Percentiles rank a stretch among this genome's conserved stretches.
These are phyloP conservation scores for Aphaenogaster floridana DNA, from an alignment of 1,140 invertebrate species.

Conservation along the genomic window DNA sequence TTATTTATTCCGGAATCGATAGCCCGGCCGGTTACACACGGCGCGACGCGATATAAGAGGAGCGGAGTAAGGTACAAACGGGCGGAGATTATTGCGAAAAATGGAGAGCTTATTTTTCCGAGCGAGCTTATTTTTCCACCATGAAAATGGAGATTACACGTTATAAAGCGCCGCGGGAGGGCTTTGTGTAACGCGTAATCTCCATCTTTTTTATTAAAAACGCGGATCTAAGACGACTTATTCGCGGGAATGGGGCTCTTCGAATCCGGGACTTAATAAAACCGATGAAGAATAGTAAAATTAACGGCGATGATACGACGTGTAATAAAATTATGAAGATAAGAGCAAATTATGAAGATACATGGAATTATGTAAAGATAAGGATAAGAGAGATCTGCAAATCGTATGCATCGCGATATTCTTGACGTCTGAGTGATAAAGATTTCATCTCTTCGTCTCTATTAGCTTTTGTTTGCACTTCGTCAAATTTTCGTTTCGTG, in stretches of 20 bases:
- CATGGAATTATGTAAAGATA: neutral
- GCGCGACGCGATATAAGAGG: neutral
- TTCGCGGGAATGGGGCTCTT: neutral
- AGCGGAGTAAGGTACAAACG: slow-evolving; percentile 1
- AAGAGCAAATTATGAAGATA: neutral
- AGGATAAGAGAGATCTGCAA: neutral
- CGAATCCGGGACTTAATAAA: neutral
- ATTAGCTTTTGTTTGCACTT: neutral
- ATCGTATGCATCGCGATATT: neutral
- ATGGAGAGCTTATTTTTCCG: slow-evolving; percentile 51
- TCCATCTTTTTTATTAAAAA: slow-evolving; percentile 33
- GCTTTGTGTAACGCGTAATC: slow-evolving; percentile 51
- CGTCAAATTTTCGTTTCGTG: too few relatives aligned
- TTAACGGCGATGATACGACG: neutral
- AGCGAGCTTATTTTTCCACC: slow-evolving; percentile 44
- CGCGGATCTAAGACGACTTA: slow-evolving; percentile 18
- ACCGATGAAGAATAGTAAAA: neutral
- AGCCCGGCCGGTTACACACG: neutral
- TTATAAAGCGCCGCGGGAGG: slow-evolving; percentile 10
- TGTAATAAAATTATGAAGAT: neutral
- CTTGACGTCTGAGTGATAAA: neutral
- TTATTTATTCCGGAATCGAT: slow-evolving; percentile 57
- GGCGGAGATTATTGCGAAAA: slow-evolving; percentile 47
- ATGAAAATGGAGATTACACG: slow-evolving; percentile 53
- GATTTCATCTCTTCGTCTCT: neutral